Evolutionary conservation across 2,888 invertebrate genomes (phyloP), one percentile per base, ranked within the genome.

Genomic region (Lathronympha strigana): DNA sequence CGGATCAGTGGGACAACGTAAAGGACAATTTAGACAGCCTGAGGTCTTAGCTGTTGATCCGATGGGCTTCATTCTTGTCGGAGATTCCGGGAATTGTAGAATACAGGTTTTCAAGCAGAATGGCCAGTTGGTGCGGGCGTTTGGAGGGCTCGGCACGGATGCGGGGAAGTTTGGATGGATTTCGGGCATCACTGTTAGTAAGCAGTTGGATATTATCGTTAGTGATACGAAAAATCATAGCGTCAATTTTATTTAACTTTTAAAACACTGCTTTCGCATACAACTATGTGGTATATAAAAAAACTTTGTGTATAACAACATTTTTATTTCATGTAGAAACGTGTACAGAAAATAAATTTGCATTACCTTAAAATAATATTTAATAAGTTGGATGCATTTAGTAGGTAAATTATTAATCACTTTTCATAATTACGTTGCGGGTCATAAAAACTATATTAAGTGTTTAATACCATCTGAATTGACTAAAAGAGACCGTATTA

Each of bases 31-130:
- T 78, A 93, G 95, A 76, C 94, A 95, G 63, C 95, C 96, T 0
- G 95, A 96, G 80, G 95, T 95, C 0, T 87, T 97, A 4, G 92
- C 95, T 0, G 93, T 96, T 0, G 96, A 96, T 78, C 93, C 93
- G 0, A 88, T 94, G 80, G 96, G 96, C 0, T 95, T 95, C 78
- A 95, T 97, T 40, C 85, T 96, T 0, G 95, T 97, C 0, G 96
- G 96, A 0, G 96, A 97, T 79, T 95, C 95, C 0, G 96, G 96
- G 0, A 96, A 96, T 78, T 94, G 94, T 40, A 89, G 96, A 4
- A 92, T 96, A 0, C 96, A 96, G 81, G 93, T 97, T 8, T 96
- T 96, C 78, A 93, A 94, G 66, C 94, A 94, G 0, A 94, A 94
- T 64, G 96, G 96, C 4, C 93, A 93, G 62, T 92, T 95, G 63